A percentile compares a stretch with the other conserved stretches of the same genome.
Evolutionary conservation across 2,113 vertebrate species (phyloP).

Genomic region (Leptobrachium ailaonicum): DNA sequence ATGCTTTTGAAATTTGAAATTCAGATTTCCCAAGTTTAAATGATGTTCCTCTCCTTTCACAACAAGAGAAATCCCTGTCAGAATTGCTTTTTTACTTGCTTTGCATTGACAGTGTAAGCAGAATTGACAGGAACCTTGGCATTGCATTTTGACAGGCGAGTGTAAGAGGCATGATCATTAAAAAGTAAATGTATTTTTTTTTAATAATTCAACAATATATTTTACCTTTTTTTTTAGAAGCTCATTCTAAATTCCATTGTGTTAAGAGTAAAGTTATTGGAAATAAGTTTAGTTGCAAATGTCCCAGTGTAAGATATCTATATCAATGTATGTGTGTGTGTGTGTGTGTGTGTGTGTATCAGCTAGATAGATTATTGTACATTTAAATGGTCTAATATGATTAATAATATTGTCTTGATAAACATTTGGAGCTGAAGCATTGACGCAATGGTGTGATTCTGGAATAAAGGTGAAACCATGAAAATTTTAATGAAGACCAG

Average conservation of each 20-base stretch:
- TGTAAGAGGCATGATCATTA: constrained; percentile 30
- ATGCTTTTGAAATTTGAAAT: constrained; percentile 51
- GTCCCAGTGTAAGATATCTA: no score
- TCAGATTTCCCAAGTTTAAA: constrained; percentile 40
- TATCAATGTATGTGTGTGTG: no score
- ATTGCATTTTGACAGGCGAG: constrained; percentile 33
- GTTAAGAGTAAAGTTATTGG: no score
- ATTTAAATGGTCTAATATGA: neutral
- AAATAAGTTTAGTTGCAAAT: no score
- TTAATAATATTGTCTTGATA: no score
- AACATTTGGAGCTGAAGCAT: no score
- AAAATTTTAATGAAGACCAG: no score
- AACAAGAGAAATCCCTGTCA: constrained; percentile 39
- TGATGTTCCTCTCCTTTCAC: constrained; percentile 33
- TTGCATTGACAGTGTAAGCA: constrained; percentile 31
- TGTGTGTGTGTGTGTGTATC: no score
- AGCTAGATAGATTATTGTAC: neutral
- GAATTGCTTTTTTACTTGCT: constrained; percentile 16
- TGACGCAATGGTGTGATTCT: no score
- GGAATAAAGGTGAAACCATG: no score
- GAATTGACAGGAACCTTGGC: constrained; percentile 40
- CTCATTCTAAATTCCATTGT: neutral
- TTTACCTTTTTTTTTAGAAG: neutral
- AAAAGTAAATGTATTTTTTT: constrained; percentile 6
- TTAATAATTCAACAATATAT: neutral